Evolutionary conservation across 2,113 vertebrate genomes (phyloP), one percentile per base, ranked within the genome.

Genomic region (Corydoras maculifer): DNA sequence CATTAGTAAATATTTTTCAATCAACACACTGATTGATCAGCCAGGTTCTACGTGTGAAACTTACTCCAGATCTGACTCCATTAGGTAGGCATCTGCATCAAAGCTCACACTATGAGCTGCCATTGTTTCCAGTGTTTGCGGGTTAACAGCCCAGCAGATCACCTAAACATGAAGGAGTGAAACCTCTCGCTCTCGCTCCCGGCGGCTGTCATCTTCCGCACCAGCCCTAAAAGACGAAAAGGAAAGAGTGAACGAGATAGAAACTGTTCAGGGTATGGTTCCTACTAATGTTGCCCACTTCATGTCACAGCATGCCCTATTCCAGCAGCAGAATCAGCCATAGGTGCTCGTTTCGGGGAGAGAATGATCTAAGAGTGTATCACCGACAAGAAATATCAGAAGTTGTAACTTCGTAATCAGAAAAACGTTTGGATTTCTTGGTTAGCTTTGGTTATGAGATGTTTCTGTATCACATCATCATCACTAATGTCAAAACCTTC

Each of bases 41-140:
- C 51, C 13, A 2, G 51, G 9, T 8, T 14, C 3, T 53, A 53
- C 51, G 6, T n/a, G 12, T 57, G 3, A 25, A 13, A 86, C 89
- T 88, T 72, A 91, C 90, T 88, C 87, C 3, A 86, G 32, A 53
- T 72, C 82, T 10, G 69, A 64, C 62, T 87, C 86, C 53, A 81
- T 9, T 32, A 78, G 66, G 5, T 68, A 62, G 25, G 62, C 54
- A 30, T 58, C 69, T 15, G 77, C 48, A 66, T 87, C 80, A 59
- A 86, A 86, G 79, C 70, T 78, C 9, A 86, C 82, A 9, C 60
- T 83, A 11, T 9, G 82, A 57, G 85, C 81, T 86, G 88, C 79
- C 62, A 50, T 76, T n/a, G 29, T 50, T 18, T 76, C 84, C 51
- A 79, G n/a, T 66, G 50, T 53, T 62, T 6, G 62, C 13, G 30